Conservation (phyloP, 2,113 vertebrate genomes). For the Cricetomys ansorgei region DNA sequence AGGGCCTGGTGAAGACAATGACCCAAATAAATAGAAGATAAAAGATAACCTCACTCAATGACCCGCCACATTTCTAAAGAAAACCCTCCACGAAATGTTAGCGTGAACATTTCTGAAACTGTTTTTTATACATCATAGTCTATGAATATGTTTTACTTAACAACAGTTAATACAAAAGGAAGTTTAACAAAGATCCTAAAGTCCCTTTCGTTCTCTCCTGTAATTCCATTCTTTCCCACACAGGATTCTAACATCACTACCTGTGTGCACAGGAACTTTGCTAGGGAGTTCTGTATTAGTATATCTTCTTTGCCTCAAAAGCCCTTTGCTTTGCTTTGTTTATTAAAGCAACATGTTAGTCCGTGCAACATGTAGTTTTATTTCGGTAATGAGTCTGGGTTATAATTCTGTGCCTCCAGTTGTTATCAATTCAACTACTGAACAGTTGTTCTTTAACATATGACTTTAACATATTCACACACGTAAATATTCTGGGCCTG, state of each 20-base stretch:
- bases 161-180: not conserved
- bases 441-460: constrained; percentile 30
- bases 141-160: not conserved
- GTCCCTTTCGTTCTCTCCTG: not conserved
- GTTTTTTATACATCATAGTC: not conserved
- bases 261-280: not conserved
- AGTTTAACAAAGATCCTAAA: not conserved
- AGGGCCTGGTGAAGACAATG: constrained; percentile 21
- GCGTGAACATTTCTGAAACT: not conserved
- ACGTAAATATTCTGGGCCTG: not conserved
- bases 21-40: not conserved
- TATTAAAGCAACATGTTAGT: constrained; percentile 32
- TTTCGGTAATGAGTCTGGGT: not conserved
- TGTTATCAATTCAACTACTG: not conserved
- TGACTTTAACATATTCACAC: not conserved
- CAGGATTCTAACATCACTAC: not conserved
- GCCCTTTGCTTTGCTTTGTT: not conserved
- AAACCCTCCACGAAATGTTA: not conserved
- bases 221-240: not conserved
- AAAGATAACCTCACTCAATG: not conserved
- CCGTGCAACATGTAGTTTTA: constrained; percentile 6
- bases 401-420: not conserved
- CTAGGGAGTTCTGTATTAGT: not conserved
- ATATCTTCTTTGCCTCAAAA: constrained; percentile 8
- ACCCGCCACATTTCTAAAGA: not conserved